Evolutionary conservation across 2,113 vertebrate genomes (phyloP).

Genomic region (Pachycephala philippinensis): DNA sequence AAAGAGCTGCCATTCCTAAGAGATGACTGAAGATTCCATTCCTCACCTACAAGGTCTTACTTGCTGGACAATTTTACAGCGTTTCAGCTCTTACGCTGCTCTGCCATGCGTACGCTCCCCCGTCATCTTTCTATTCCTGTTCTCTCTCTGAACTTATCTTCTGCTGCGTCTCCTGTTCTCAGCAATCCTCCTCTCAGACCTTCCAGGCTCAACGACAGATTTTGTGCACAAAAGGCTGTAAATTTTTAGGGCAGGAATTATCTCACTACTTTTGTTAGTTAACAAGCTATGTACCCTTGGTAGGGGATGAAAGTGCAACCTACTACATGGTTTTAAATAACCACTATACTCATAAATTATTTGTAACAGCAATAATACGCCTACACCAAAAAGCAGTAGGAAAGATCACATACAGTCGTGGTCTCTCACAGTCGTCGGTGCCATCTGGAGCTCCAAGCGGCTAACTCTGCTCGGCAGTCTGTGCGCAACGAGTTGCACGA

Average conservation of each 20-base stretch:
- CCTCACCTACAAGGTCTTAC: not conserved
- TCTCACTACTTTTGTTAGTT: not conserved
- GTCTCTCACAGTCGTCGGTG: not conserved
- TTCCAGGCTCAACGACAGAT: not conserved
- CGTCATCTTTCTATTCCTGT: not conserved
- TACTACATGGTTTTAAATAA: slow-evolving; percentile 47
- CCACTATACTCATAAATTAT: slow-evolving; percentile 25
- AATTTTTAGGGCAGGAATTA: slow-evolving; percentile 15
- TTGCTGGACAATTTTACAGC: not conserved
- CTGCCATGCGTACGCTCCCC: rapidly evolving
- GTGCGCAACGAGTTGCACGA: not conserved
- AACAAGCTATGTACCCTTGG: slow-evolving; percentile 4
- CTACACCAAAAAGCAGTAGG: slow-evolving; percentile 14
- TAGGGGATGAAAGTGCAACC: not conserved
- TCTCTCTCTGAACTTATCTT: not conserved
- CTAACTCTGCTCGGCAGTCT: not conserved
- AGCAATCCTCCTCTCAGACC: not conserved
- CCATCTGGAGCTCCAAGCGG: not conserved
- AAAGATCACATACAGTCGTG: not conserved
- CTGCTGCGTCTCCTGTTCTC: not conserved
- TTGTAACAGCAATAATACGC: slow-evolving; percentile 43
- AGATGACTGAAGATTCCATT: not conserved
- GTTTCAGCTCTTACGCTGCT: not conserved
- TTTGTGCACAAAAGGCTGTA: slow-evolving; percentile 2
- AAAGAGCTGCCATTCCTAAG: not conserved